Evolutionary conservation across 2,113 vertebrate species (phyloP).

Genomic region (pig (Sus scrofa)): DNA sequence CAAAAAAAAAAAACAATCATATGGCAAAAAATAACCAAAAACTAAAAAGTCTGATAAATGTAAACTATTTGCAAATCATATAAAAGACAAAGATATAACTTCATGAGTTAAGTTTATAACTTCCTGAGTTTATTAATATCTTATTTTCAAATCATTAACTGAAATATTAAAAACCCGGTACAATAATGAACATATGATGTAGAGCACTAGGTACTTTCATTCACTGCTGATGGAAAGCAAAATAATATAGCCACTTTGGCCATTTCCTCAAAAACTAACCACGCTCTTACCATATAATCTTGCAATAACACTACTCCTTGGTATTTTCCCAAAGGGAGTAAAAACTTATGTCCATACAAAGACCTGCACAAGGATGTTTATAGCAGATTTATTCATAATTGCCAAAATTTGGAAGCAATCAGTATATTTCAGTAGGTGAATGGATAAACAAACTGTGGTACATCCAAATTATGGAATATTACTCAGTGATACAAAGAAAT

Average conservation of each 20-base stretch:
- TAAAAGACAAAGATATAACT: not conserved
- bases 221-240: not conserved
- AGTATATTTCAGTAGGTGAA: not conserved
- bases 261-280: not conserved
- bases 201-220: not conserved
- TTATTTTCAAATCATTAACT: not conserved
- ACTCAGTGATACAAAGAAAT: not conserved
- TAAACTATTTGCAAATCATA: not conserved
- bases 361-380: not conserved
- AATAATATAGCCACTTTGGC: not conserved
- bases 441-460: not conserved
- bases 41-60: not conserved
- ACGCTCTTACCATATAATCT: not conserved
- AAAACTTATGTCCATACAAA: not conserved
- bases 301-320: not conserved
- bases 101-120: no score
- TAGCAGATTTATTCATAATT: not conserved
- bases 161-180: not conserved
- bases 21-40: not conserved
- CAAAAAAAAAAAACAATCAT: not conserved
- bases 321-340: not conserved
- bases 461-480: not conserved
- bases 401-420: not conserved
- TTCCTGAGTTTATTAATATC: not conserved
- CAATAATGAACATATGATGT: not conserved